Percentiles rank a stretch among this genome's conserved stretches.
Conservation (phyloP, 2,888 invertebrate genomes). For the Aleiodes testaceus region DNA sequence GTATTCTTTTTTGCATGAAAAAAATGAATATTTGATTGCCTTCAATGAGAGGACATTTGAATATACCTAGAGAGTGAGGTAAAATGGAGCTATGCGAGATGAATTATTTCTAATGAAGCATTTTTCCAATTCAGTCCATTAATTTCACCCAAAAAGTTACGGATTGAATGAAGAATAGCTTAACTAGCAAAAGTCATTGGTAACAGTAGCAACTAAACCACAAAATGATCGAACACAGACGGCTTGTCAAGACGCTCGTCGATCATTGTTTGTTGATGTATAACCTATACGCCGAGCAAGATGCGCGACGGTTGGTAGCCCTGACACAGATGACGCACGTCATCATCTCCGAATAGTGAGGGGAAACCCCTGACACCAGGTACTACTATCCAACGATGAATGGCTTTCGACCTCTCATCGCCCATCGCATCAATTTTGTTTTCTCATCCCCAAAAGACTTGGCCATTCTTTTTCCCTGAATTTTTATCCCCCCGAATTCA, state of each 20-base stretch:
- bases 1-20: neutral
- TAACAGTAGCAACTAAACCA: conserved; percentile 18
- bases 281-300: conserved; percentile 24
- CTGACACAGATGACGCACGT: conserved; percentile 32
- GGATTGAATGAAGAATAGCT: conserved; percentile 18
- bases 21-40: too few species aligned
- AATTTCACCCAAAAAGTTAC: neutral
- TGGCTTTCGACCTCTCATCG: conserved; percentile 6
- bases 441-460: neutral
- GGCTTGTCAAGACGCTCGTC: conserved; percentile 33
- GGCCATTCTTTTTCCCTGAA: neutral
- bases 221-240: conserved; percentile 21
- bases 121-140: neutral
- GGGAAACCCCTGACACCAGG: conserved; percentile 1
- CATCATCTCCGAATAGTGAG: conserved; percentile 30
- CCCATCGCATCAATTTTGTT: conserved; percentile 26
- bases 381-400: conserved; percentile 17
- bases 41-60: too few species aligned
- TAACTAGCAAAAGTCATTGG: conserved; percentile 14
- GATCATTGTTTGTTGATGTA: conserved; percentile 36
- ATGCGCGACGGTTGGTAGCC: conserved; percentile 22
- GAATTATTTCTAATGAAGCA: neutral
- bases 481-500: neutral
- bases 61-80: too few species aligned
- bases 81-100: neutral